A percentile compares a stretch with the other conserved stretches of the same genome.
These are phyloP conservation scores for Cygnus buccinator DNA, from an alignment of 2,113 vertebrate species.

Conservation along the genomic window DNA sequence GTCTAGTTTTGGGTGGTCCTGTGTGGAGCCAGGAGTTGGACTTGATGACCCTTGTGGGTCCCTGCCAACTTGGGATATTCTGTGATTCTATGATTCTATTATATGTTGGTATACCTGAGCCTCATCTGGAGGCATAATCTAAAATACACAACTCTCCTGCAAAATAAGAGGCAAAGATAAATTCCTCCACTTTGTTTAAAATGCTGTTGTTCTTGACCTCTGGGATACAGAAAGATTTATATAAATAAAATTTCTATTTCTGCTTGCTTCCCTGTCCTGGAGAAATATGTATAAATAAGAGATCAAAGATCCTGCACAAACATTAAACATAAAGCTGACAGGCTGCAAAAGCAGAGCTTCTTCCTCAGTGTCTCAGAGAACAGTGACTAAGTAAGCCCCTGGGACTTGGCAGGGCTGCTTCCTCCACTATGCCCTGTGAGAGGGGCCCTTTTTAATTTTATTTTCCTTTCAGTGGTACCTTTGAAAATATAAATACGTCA, in stretches of 20 bases:
- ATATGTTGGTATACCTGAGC: background rate
- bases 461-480: conserved; percentile 11
- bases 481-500: conserved; percentile 37
- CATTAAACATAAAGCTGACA: conserved; percentile 60
- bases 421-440: background rate
- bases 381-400: conserved; percentile 28
- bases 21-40: no score
- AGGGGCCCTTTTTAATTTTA: background rate
- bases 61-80: no score
- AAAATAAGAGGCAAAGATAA: conserved; percentile 46
- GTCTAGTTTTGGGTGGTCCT: no score
- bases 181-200: conserved; percentile 60
- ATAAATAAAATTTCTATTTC: conserved; percentile 62
- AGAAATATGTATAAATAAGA: conserved; percentile 71
- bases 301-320: conserved; percentile 68
- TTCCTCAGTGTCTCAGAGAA: conserved; percentile 22
- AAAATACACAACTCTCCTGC: conserved; percentile 6
- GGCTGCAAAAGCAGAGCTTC: conserved; percentile 31
- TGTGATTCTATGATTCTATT: no score
- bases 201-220: conserved; percentile 47
- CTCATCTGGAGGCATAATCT: background rate
- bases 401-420: conserved; percentile 6
- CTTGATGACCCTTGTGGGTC: no score
- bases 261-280: conserved; percentile 54
- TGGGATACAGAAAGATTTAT: conserved; percentile 47